Percentiles rank a stretch among this genome's conserved stretches.
Conservation (phyloP, 2,797 vertebrate genomes). For the Propithecus perrieri region DNA sequence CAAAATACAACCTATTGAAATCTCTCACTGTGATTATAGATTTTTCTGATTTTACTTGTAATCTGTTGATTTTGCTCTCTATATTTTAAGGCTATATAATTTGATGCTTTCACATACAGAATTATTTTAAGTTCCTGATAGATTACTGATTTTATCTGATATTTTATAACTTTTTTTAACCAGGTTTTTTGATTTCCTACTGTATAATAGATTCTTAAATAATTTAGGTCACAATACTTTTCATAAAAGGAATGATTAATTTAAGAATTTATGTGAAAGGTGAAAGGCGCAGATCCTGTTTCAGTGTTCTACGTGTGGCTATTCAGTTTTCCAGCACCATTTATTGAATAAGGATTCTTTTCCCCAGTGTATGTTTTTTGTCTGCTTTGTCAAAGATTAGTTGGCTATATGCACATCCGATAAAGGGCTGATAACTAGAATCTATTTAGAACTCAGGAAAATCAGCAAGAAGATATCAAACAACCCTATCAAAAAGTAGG, state of each 20-base stretch:
- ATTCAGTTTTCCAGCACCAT: no score
- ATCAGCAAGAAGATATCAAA: no score
- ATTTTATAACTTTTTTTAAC: background rate
- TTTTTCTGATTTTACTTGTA: constrained; percentile 35
- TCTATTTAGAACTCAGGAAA: no score
- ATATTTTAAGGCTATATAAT: constrained; percentile 19
- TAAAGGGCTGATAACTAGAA: no score
- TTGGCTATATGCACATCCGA: no score
- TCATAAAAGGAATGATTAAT: background rate
- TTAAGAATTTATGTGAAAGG: background rate
- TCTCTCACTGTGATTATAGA: background rate
- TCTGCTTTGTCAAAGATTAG: no score
- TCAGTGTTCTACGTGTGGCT: no score
- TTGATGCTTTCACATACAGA: constrained; percentile 20
- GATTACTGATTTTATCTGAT: background rate
- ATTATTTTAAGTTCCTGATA: background rate
- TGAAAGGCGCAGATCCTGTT: no score
- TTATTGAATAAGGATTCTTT: no score
- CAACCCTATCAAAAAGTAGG: no score
- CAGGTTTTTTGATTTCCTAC: background rate
- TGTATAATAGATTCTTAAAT: background rate
- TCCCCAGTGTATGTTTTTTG: no score
- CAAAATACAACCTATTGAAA: background rate
- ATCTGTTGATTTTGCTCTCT: background rate
- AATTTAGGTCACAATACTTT: constrained; percentile 6